A percentile compares a stretch with the other conserved stretches of the same genome.
Conservation (phyloP, 1,140 invertebrate species). For the Tetramorium simillimum region DNA sequence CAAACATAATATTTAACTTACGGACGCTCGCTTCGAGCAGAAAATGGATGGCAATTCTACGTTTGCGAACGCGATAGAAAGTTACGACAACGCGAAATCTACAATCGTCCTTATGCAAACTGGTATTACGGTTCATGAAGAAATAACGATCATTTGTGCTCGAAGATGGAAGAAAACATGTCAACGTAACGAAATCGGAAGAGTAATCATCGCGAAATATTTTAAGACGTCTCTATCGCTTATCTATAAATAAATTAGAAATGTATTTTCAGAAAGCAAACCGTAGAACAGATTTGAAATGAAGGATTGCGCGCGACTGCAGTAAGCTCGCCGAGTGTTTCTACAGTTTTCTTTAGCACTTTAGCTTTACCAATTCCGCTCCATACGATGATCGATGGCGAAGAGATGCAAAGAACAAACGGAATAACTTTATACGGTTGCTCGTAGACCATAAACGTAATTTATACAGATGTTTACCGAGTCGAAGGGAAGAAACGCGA, state of each 20-base stretch:
- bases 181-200: slow-evolving; percentile 1
- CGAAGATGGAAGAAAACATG: background rate
- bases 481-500: slow-evolving; percentile 1
- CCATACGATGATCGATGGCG: background rate
- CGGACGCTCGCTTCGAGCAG: slow-evolving; percentile 55
- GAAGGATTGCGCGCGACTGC: background rate
- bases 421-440: slow-evolving; percentile 38
- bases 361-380: background rate
- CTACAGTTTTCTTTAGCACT: background rate
- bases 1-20: slow-evolving; percentile 74
- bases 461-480: slow-evolving; percentile 44
- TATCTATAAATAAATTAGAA: slow-evolving; percentile 17
- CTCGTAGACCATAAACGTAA: slow-evolving; percentile 15
- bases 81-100: slow-evolving; percentile 34
- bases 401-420: background rate
- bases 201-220: background rate
- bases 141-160: slow-evolving; percentile 7
- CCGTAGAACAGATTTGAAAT: background rate
- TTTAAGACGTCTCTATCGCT: background rate
- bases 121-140: slow-evolving; percentile 29
- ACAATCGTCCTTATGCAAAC: slow-evolving; percentile 47
- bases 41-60: slow-evolving; percentile 56
- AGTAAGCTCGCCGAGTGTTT: background rate
- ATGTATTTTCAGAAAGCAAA: background rate
- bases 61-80: slow-evolving; percentile 38